Base-by-base conservation (phyloP, 2,797 vertebrate genomes). In the Melanotaenia maccullochi region DNA sequence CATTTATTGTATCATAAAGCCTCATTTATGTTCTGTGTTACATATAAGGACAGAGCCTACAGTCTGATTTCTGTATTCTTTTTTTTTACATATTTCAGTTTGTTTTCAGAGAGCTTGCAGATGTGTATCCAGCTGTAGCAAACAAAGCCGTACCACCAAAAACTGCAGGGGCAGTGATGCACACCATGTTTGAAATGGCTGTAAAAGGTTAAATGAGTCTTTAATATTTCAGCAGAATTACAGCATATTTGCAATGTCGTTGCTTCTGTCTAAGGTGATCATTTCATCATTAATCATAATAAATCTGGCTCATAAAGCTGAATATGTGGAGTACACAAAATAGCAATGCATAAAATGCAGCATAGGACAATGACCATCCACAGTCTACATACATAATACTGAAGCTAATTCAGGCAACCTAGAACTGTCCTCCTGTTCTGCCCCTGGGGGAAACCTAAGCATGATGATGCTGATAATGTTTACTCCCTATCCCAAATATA, bases 321-420 rank as follows among this genome's bases (percentile, higher is more conserved):
- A 22, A 65, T 40, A 65, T 54, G 61, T 33, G 14, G 56, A 25
- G 56, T 9, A 28, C 28, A 70, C 6, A 9, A 66, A 70, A 55
- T 73, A 70, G 44, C 69, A 63, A 28, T 7, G 4, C 12, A 28
- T 73, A 40, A 61, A 68, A 56, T 64, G 70, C 63, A 73, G 56
- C 44, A 68, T 35, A 44, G 84, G 51, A 67, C 75, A 60, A 40
- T 52, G 30, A 51, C 28, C 9, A 12, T 62, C 51, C 65, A 58
- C 3, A 25, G 64, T 59, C 52, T 49, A 18, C 30, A 73, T 35
- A 33, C 65, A 65, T 67, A 57, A n/a, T 58, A 73, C 40, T 81
- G 65, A 76, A 49, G 73, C 14, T 90, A 85, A 87, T 85, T 57
- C 79, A 89, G 86, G 84, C 86, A 49, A 65, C 33, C 55, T 64